These are phyloP conservation scores for Colossoma macropomum DNA, from an alignment of 2,113 vertebrate species.

Conservation along the genomic window DNA sequence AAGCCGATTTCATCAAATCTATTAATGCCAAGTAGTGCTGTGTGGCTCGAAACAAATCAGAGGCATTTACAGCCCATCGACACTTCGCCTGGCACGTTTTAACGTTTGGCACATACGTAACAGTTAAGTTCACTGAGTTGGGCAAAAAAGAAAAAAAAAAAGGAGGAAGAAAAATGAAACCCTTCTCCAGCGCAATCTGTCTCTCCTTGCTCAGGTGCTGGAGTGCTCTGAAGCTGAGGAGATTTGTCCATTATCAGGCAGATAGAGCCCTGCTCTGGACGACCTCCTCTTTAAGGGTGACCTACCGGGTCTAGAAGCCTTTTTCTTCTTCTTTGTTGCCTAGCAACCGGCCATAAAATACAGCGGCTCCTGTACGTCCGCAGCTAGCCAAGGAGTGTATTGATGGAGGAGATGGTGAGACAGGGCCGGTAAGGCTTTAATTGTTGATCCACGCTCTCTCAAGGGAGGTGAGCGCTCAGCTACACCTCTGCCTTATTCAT, in stretches of 20 bases:
- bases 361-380: slow-evolving; percentile 4
- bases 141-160: not conserved
- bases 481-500: slow-evolving; percentile 41
- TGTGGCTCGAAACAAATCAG: slow-evolving; percentile 29
- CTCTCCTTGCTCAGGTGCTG: slow-evolving; percentile 23
- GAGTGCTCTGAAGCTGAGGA: slow-evolving; percentile 35
- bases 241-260: slow-evolving; percentile 55
- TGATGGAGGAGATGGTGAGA: slow-evolving; percentile 26
- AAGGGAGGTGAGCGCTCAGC: not conserved
- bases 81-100: slow-evolving; percentile 27
- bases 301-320: slow-evolving; percentile 42
- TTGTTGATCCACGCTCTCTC: slow-evolving; percentile 33
- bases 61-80: slow-evolving; percentile 31
- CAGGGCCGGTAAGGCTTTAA: slow-evolving; percentile 12
- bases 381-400: slow-evolving; percentile 41
- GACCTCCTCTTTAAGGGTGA: slow-evolving; percentile 59
- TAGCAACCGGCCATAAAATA: slow-evolving; percentile 58
- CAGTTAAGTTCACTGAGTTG: not conserved
- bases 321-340: slow-evolving; percentile 56
- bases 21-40: slow-evolving; percentile 35
- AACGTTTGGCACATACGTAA: not conserved
- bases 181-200: slow-evolving; percentile 10
- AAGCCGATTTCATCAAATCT: slow-evolving; percentile 37
- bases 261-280: slow-evolving; percentile 54
- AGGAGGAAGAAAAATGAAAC: not conserved